Evolutionary conservation across 2,113 vertebrate genomes (phyloP), one percentile per base, ranked within the genome.

Genomic region (Suncus etruscus): DNA sequence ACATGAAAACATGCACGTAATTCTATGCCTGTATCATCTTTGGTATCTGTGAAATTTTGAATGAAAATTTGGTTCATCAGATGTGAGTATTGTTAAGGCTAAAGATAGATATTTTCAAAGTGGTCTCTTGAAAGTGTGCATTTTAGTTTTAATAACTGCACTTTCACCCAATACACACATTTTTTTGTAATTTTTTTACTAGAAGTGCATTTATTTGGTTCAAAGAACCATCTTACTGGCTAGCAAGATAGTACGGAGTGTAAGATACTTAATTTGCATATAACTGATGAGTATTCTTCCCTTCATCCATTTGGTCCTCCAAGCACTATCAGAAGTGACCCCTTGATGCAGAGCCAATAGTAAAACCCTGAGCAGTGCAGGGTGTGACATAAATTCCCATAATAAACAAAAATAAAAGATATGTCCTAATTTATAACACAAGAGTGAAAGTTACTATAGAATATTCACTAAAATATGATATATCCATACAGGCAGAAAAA

Each of bases 61-160:
- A 8, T 63, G 0, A 1, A 88, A 50, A 66, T 83, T 81, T 88
- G n/a, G 75, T 7, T 85, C 9, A 66, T 11, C 87, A 68, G 24
- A 27, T 3, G 8, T 75, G 16, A 86, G 0, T 73, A 11, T 47
- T 76, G 76, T 85, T 90, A 91, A 39, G 61, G 70, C 0, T 51
- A 18, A 0, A 70, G 6, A 93, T 82, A 20, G 25, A 89, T 61
- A 70, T 66, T n/a, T 92, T 85, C 47, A 91, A 90, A 85, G 6
- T n/a, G 24, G 85, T 68, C 24, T 68, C 0, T 47, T 94, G 2
- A n/a, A 75, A 91, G 15, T 61, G 1, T 86, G 2, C 24, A 82
- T 70, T 54, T 94, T 89, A 47, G 22, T 18, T 27, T 16, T 7
- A 20, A 93, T 83, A 12, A 58, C 22, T 54, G 10, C 70, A 24